Evolutionary conservation across 2,797 vertebrate species (phyloP), one percentile per base, ranked within the genome.

Genomic region (Eulemur rubriventer): DNA sequence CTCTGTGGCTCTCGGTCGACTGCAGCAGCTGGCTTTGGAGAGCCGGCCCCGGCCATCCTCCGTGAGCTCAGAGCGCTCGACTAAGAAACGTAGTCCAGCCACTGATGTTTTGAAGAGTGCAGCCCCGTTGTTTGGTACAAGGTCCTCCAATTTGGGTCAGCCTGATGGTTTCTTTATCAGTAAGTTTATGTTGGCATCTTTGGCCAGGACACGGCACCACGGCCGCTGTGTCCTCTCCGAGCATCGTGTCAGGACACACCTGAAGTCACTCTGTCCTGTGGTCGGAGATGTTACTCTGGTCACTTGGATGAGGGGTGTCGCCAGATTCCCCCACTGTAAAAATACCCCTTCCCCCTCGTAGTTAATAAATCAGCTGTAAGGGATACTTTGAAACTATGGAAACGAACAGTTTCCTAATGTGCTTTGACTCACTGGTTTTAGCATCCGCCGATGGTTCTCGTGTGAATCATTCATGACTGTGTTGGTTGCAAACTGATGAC

Each of bases 181-280:
- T 22, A 1, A 0, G 24, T 6, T 9, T 9, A 6, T 0, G 2
- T 24, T 30, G 41, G n/a, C 48, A 4, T 30, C n/a, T 59, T 41
- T 6, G 55, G 50, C 20, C 26, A 28, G 35, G 69, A 43, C 0
- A 5, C 0, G 1, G 7, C 6, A 4, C 6, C 4, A 28, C 0
- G 1, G 33, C 4, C 22, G 1, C 5, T 4, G 12, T 20, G 52
- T 70, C 43, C 78, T 76, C 61, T 16, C 13, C 0, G 3, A 0
- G 12, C 3, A 0, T 38, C 28, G 12, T 11, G 18, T 35, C 6
- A 1, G 59, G 38, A 61, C 9, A 61, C 35, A 12, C 2, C 0
- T 5, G 6, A 50, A 35, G 35, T 24, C 35, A 2, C 70, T 26
- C 26, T 6, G 4, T 35, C 43, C 59, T 14, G 0, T 0, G 9